phyloP scores from a whole-genome alignment of 2,888 invertebrate species.

The Hoplodrina blanda region DNA sequence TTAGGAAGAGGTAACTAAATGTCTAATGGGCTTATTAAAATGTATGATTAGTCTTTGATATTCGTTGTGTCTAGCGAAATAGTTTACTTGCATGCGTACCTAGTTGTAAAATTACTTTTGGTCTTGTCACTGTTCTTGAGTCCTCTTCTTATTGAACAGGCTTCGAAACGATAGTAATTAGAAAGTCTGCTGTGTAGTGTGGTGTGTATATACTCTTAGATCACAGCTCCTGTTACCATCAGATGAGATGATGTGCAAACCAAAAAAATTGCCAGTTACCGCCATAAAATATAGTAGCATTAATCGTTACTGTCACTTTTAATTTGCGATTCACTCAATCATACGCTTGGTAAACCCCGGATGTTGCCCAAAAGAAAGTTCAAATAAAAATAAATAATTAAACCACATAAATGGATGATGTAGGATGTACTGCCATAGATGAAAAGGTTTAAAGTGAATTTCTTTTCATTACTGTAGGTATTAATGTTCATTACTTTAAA shows the following conservation, averaged over 20 bases:
- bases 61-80: too few relatives aligned
- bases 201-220: background rate
- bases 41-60: too few relatives aligned
- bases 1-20: too few relatives aligned
- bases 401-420: background rate
- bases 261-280: constrained; percentile 1
- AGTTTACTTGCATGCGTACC: too few relatives aligned
- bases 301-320: constrained; percentile 20
- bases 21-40: too few relatives aligned
- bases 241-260: background rate
- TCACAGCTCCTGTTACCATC: background rate
- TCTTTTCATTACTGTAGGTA: constrained; percentile 15
- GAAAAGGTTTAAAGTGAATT: constrained; percentile 10
- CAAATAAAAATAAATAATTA: constrained; percentile 16
- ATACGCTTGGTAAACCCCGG: constrained; percentile 3
- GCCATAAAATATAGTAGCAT: background rate
- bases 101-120: too few relatives aligned
- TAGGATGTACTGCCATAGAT: constrained; percentile 25
- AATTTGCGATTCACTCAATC: constrained; percentile 39
- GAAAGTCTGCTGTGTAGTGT: constrained; percentile 1
- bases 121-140: background rate
- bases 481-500: constrained; percentile 36
- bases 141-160: background rate
- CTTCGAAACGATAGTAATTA: background rate
- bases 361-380: constrained; percentile 45